Conservation (phyloP, 92 coral and sea anemone species). For the Micromussa lordhowensis region DNA sequence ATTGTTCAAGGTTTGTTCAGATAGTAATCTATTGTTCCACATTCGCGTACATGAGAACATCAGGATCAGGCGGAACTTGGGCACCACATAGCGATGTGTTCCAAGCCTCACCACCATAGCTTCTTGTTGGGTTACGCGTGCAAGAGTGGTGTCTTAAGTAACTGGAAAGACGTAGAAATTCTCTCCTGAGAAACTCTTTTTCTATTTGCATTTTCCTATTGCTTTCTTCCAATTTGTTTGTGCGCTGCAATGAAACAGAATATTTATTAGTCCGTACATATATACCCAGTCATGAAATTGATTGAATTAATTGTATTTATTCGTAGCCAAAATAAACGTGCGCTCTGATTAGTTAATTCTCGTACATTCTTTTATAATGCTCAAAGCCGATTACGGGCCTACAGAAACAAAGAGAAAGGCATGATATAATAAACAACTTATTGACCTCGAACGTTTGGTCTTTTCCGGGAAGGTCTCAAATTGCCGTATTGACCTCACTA, state of each 20-base stretch:
- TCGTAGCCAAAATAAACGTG: too few species aligned
- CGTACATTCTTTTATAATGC: too few species aligned
- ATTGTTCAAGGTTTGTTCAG: neutral
- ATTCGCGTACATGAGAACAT: neutral
- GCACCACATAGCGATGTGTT: neutral
- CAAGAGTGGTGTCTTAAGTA: neutral
- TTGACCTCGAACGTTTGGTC: too few species aligned
- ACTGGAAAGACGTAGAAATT: neutral
- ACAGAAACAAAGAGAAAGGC: too few species aligned
- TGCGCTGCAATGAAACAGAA: neutral
- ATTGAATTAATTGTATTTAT: too few species aligned
- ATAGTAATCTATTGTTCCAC: neutral
- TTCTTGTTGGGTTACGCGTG: neutral
- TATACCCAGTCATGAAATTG: neutral
- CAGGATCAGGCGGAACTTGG: neutral
- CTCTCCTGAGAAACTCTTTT: neutral
- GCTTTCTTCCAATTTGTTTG: neutral
- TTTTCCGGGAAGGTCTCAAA: too few species aligned
- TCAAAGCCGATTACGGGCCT: too few species aligned
- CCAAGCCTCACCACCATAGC: neutral
- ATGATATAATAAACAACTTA: too few species aligned
- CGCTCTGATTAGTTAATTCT: too few species aligned
- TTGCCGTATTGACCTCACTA: too few species aligned
- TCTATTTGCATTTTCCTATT: neutral
- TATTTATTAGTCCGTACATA: neutral